These are phyloP conservation scores for Patella pellucida DNA, from an alignment of 2,888 invertebrate species.

Conservation along the genomic window DNA sequence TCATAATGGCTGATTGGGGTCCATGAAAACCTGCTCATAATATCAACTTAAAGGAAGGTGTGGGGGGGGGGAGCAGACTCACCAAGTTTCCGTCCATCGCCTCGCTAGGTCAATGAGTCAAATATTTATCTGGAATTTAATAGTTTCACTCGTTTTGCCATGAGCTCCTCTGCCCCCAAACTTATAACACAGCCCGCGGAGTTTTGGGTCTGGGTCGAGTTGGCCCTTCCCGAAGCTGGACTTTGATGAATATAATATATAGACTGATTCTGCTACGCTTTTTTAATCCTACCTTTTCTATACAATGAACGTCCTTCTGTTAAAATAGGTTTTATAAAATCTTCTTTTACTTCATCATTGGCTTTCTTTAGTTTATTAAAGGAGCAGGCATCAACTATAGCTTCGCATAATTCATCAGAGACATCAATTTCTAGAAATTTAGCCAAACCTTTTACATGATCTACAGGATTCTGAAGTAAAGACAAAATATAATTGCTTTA, in stretches of 20 bases:
- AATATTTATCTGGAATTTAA: no score
- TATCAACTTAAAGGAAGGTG: no score
- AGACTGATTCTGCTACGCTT: not conserved
- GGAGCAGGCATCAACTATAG: constrained; percentile 23
- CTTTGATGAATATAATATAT: not conserved
- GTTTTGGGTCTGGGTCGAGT: no score
- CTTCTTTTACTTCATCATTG: not conserved
- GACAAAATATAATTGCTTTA: not conserved
- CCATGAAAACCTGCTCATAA: no score
- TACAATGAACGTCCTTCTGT: constrained; percentile 2
- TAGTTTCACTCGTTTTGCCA: no score
- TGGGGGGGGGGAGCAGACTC: no score
- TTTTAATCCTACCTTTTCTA: not conserved
- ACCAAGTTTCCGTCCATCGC: no score
- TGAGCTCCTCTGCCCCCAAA: no score
- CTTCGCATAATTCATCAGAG: constrained; percentile 12
- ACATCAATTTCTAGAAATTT: constrained; percentile 19
- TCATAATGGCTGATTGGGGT: no score
- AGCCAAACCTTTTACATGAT: constrained; percentile 13
- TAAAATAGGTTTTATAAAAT: not conserved
- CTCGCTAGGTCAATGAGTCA: no score
- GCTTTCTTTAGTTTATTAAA: constrained; percentile 26
- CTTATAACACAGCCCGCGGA: no score
- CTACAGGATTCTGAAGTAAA: constrained; percentile 16
- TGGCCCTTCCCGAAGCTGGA: no score